Percentiles rank a stretch among this genome's conserved stretches.
These are phyloP conservation scores for Mormyrus iriodes DNA, from an alignment of 2,113 vertebrate genomes.

Conservation along the genomic window DNA sequence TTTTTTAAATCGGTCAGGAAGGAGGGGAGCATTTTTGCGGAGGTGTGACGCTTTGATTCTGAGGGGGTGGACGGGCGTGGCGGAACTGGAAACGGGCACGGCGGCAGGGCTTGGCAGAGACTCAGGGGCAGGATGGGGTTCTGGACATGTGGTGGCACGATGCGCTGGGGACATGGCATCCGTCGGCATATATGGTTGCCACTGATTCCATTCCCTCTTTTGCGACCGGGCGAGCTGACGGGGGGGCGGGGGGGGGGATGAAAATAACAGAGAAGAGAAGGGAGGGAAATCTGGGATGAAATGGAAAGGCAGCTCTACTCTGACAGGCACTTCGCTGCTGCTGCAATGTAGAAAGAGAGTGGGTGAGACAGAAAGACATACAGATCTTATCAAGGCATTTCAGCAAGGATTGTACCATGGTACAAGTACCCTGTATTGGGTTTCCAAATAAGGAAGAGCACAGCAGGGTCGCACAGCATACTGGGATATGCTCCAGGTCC, in stretches of 20 bases:
- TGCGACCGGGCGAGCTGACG: background rate
- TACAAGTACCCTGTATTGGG: background rate
- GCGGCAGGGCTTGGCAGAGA: background rate
- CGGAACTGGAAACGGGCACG: background rate
- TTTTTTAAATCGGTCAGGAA: background rate
- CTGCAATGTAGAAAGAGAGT: background rate
- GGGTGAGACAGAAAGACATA: background rate
- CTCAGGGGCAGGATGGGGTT: background rate
- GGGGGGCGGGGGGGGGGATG: background rate
- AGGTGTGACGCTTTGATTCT: background rate
- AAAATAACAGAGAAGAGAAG: background rate
- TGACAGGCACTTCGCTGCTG: background rate
- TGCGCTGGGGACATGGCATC: background rate
- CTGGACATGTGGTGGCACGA: background rate
- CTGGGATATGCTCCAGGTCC: background rate
- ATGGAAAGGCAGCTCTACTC: background rate
- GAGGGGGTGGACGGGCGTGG: background rate
- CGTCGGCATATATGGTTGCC: background rate
- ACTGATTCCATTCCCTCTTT: background rate
- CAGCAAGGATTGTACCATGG: background rate
- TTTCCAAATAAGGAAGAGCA: background rate
- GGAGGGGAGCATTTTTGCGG: background rate
- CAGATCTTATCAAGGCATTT: background rate
- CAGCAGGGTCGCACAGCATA: background rate
- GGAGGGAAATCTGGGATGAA: background rate